These are phyloP conservation scores for Salarias fasciatus DNA, from an alignment of 2,797 vertebrate species.

Conservation along the genomic window DNA sequence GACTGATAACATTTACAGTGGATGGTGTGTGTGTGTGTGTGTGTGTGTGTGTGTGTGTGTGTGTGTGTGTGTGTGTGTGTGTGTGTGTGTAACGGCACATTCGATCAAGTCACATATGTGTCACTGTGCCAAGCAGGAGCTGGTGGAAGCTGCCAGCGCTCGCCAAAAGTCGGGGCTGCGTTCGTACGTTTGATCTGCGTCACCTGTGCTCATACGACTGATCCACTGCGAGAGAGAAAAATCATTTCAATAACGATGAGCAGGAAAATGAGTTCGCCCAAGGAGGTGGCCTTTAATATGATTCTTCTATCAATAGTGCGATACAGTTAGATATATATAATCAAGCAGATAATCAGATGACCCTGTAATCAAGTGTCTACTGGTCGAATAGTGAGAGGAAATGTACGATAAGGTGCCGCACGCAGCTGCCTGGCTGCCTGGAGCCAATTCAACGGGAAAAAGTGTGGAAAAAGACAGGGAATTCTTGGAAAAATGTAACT, in stretches of 20 bases:
- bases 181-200: constrained; percentile 37
- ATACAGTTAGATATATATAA: constrained; percentile 4
- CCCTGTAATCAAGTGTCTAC: constrained; percentile 8
- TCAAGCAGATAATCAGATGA: constrained; percentile 3
- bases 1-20: constrained; percentile 59
- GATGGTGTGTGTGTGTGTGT: constrained; percentile 28
- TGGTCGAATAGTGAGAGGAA: too few relatives aligned
- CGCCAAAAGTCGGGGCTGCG: constrained; percentile 22
- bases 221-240: constrained; percentile 23
- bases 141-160: constrained; percentile 26
- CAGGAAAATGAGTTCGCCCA: constrained; percentile 18
- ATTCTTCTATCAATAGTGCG: constrained; percentile 11
- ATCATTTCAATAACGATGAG: constrained; percentile 46
- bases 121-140: constrained; percentile 47
- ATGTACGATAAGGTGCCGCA: too few relatives aligned
- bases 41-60: constrained; percentile 10
- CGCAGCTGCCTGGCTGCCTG: too few relatives aligned
- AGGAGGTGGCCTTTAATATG: constrained; percentile 28
- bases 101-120: constrained; percentile 48
- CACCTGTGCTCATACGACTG: constrained; percentile 24
- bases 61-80: constrained; percentile 1
- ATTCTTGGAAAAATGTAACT: too few relatives aligned
- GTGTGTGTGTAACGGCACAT: constrained; percentile 14
- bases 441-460: constrained; percentile 12
- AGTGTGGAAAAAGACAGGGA: constrained; percentile 10